Conservation (phyloP, 2,888 invertebrate genomes). For the Sinohyriopsis cumingii region DNA sequence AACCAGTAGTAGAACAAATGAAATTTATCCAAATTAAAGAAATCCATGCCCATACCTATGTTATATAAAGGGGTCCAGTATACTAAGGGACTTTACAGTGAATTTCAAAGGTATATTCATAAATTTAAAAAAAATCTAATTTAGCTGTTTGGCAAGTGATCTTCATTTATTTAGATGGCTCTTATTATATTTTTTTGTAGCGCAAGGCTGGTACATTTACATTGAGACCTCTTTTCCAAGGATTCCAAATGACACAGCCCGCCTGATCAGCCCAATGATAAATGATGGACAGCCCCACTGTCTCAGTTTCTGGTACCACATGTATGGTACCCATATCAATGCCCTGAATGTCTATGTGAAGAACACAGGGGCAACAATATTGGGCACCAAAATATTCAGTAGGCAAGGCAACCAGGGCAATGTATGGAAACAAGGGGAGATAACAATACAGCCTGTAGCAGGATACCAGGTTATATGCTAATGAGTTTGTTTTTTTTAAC, state of each 20-base stretch:
- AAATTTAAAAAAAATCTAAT: too few relatives aligned
- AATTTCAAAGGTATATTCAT: too few relatives aligned
- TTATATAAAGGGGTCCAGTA: too few relatives aligned
- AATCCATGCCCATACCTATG: too few relatives aligned
- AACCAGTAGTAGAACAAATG: too few relatives aligned
- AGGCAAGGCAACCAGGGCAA: conserved; percentile 44
- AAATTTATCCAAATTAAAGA: too few relatives aligned
- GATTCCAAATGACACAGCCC: conserved; percentile 76
- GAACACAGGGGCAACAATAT: conserved; percentile 12
- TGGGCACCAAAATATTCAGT: conserved; percentile 33
- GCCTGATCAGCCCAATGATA: conserved; percentile 68
- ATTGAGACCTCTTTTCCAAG: conserved; percentile 77
- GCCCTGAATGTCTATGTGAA: conserved; percentile 45
- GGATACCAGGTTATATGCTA: conserved; percentile 33
- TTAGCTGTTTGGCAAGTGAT: too few relatives aligned
- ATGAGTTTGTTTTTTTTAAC: background rate
- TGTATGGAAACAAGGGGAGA: conserved; percentile 39
- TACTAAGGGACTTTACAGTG: too few relatives aligned
- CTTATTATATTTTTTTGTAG: conserved; percentile 12
- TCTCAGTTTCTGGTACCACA: conserved; percentile 64
- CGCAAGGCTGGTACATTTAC: conserved; percentile 64
- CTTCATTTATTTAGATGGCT: background rate
- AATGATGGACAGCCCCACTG: conserved; percentile 42
- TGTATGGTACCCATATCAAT: conserved; percentile 58
- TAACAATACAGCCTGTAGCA: conserved; percentile 30